These are phyloP conservation scores for Folsomia candida DNA, from an alignment of 2,888 invertebrate genomes.

Conservation along the genomic window DNA sequence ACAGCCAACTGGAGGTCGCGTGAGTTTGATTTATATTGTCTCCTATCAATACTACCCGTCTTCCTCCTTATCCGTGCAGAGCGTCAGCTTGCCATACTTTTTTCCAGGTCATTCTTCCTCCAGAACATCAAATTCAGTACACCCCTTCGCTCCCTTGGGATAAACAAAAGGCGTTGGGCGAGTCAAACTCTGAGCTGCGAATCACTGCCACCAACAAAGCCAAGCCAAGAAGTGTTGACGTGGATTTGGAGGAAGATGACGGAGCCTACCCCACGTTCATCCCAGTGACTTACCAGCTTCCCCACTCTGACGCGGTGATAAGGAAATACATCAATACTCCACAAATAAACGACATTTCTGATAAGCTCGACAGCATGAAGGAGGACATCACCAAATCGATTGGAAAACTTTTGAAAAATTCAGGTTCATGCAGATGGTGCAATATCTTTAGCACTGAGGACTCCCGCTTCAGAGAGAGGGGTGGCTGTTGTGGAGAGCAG, in stretches of 20 bases:
- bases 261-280: conserved; percentile 36
- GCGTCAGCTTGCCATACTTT: too few relatives aligned
- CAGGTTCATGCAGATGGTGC: conserved; percentile 29
- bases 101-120: conserved; percentile 32
- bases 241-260: conserved; percentile 37
- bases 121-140: conserved; percentile 32
- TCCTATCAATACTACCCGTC: too few relatives aligned
- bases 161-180: conserved; percentile 17
- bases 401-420: conserved; percentile 21
- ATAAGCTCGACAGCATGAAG: conserved; percentile 36
- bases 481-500: conserved; percentile 15
- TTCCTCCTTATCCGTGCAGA: too few relatives aligned
- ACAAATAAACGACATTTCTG: conserved; percentile 36
- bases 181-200: background rate
- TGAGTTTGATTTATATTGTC: too few relatives aligned
- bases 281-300: conserved; percentile 40
- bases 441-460: conserved; percentile 29
- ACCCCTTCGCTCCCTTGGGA: conserved; percentile 35
- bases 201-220: conserved; percentile 28
- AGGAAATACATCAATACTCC: conserved; percentile 32
- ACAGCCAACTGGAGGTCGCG: conserved; percentile 30
- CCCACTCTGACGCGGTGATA: conserved; percentile 34
- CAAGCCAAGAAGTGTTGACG: conserved; percentile 33
- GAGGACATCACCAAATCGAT: conserved; percentile 39
- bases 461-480: background rate